Percentiles rank a stretch among this genome's conserved stretches.
Evolutionary conservation across 1,140 invertebrate genomes (phyloP).

Genomic region (Vanessa atalanta): DNA sequence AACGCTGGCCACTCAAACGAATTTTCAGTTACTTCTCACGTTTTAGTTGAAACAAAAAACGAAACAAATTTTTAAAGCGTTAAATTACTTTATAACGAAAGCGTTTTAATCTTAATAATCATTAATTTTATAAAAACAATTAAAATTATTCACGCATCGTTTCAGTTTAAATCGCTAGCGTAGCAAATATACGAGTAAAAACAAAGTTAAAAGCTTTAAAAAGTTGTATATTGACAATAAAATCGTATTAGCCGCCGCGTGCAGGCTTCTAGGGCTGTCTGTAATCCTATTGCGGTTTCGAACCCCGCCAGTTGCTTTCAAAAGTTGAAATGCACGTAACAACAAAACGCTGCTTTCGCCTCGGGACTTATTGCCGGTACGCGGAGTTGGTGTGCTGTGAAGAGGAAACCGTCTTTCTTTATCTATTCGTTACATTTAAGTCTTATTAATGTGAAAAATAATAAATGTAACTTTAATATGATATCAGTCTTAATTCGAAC

Average conservation of each 20-base stretch:
- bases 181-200: conserved; percentile 1
- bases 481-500: too few species aligned
- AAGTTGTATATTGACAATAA: conserved; percentile 59
- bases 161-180: not conserved
- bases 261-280: conserved; percentile 59
- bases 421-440: not conserved
- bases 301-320: conserved; percentile 58
- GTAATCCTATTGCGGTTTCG: conserved; percentile 72
- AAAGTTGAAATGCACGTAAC: conserved; percentile 60
- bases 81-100: not conserved
- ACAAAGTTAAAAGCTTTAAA: conserved; percentile 31
- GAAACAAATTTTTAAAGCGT: not conserved
- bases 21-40: conserved; percentile 1
- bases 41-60: not conserved
- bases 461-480: not conserved
- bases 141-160: not conserved
- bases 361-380: conserved; percentile 23
- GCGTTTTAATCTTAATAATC: not conserved
- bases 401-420: not conserved
- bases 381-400: not conserved
- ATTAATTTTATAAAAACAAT: not conserved
- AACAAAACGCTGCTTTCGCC: conserved; percentile 47
- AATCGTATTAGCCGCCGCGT: conserved; percentile 63
- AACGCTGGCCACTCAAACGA: conserved; percentile 30
- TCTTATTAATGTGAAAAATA: not conserved